phyloP scores from a whole-genome alignment of 1,140 invertebrate genomes.

The Aphaenogaster rudis region DNA sequence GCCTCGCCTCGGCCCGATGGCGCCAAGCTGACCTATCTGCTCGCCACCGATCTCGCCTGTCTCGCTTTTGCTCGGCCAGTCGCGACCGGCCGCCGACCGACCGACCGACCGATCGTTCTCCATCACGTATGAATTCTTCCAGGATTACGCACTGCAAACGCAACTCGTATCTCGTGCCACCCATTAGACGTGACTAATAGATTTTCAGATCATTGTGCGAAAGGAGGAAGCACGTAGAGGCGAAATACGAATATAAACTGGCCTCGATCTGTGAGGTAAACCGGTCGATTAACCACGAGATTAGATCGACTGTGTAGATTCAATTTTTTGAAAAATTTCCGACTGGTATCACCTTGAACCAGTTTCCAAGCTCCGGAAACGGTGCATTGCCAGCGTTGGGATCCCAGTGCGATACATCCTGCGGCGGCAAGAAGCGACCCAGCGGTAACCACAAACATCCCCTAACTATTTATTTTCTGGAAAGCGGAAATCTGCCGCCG shows the following conservation, averaged over 20 bases:
- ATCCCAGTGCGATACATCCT: neutral
- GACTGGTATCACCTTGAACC: neutral
- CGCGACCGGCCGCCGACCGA: conserved; percentile 55
- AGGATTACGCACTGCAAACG: neutral
- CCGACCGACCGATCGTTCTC: conserved; percentile 21
- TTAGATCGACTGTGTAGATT: neutral
- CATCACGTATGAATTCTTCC: neutral
- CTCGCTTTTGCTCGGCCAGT: conserved; percentile 61
- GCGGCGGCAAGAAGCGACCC: neutral
- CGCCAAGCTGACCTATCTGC: conserved; percentile 83
- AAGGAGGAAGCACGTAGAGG: neutral
- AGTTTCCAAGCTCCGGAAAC: neutral
- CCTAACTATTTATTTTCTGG: neutral
- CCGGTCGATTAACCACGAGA: neutral
- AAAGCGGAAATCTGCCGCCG: neutral
- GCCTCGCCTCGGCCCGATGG: conserved; percentile 78
- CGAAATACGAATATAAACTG: neutral
- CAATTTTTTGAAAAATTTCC: neutral
- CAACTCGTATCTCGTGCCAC: neutral
- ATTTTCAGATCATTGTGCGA: neutral
- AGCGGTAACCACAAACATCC: neutral
- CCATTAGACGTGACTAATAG: neutral
- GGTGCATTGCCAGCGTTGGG: neutral
- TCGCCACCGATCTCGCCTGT: conserved; percentile 67
- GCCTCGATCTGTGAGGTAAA: neutral